Evolutionary conservation across 2,113 vertebrate species (phyloP), one percentile per base, ranked within the genome.

Genomic region (Paradisaea rubra): DNA sequence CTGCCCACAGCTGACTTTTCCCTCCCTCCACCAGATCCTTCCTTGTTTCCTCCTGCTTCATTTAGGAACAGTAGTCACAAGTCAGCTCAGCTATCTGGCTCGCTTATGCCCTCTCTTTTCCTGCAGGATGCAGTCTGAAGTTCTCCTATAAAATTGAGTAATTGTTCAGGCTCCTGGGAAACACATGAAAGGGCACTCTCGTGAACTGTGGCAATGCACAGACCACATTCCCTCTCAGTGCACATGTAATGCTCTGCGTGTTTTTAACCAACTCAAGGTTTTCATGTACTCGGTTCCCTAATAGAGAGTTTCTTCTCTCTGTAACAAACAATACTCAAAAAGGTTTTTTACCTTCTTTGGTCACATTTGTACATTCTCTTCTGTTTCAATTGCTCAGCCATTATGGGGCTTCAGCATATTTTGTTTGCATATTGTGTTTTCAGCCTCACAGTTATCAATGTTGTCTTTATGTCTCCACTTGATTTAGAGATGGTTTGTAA

Each of bases 291-390:
- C 0, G 0, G 28, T 74, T 96, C 73, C 81, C 47, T 78, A 89
- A 86, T 1, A 85, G 63, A 89, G 20, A 74, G 18, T 60, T 94
- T 88, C 86, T 82, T 86, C 68, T 3, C 1, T 59, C 59, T 73
- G 65, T 61, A 89, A 77, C 17, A 60, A 93, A 86, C 69, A 84
- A 37, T 8, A 53, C 21, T 60, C 59, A 72, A 44, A 91, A 86
- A 72, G 31, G 11, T 16, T 78, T 85, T 94, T 94, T 91, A 66
- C 73, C 78, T 91, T 91, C 84, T 93, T 94, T 91, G 65, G 92
- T 87, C 73, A 70, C 42, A 1, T 87, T 74, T 1, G 0, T 72
- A 65, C 37, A 35, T n/a, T 10, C 17, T 70, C 31, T 59, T 76
- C 41, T 89, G 11, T 77, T 87, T 89, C 72, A 61, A 8, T 63